Base-by-base conservation (phyloP, 2,888 invertebrate genomes). In the Penaeus monodon region DNA sequence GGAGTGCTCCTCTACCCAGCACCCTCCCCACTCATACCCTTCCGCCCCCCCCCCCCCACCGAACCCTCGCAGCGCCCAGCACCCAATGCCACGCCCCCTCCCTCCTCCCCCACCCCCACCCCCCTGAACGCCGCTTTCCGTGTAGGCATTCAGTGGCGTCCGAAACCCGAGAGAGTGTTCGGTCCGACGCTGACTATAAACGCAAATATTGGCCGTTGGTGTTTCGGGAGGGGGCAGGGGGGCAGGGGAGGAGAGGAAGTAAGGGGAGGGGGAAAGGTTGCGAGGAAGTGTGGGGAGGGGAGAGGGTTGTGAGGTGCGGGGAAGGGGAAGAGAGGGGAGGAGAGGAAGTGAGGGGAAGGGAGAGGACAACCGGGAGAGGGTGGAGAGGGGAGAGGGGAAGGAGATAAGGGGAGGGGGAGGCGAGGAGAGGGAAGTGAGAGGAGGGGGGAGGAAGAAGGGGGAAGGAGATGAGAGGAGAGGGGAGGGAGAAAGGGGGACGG, bases 121-220 rank as follows among this genome's bases (percentile, higher is more conserved):
- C 44, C 68, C 85, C 33, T 80, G 80, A 85, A 80, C 74, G 81
- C 44, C 81, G 81, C 81, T 85, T 85, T 85, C 65, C 74, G 85
- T 85, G 81, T 85, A 85, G 85, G 81, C 76, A 85, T 85, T 81
- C 81, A 38, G 73, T 17, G 76, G 74, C 38, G 81, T 85, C 20
- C 85, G 81, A 85, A 65, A 44, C 73, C 64, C 44, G 66, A 22
- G 64, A 73, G 38, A 27, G 73, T 8, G 63, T 17, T 49, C 81
- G 12, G 81, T 81, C 66, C 81, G 81, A 81, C 81, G 38, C 81
- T 22, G 81, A 17, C 81, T 64, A 81, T n/a, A 81, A 65, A 24
- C 68, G 44, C 77, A 38, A 57, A 77, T 77, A 77, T 77, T 49
- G 76, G 76, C 22, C 20, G 29, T 1, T 33, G 20, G 73, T 17